A percentile compares a stretch with the other conserved stretches of the same genome.
These are phyloP conservation scores for Nebria brevicollis DNA, from an alignment of 2,888 invertebrate species.

Conservation along the genomic window DNA sequence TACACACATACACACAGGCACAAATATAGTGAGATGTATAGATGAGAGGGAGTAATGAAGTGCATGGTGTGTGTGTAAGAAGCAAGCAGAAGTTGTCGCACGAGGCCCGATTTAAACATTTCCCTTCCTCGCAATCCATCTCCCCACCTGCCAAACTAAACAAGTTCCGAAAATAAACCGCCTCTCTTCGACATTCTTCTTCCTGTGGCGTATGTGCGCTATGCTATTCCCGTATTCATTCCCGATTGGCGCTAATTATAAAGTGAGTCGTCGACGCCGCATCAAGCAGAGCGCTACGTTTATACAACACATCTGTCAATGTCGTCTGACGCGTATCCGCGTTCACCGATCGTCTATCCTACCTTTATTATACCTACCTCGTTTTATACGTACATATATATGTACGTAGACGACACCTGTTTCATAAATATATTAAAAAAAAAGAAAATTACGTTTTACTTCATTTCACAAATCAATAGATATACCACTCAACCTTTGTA, in stretches of 20 bases:
- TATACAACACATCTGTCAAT: conserved; percentile 35
- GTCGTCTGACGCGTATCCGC: conserved; percentile 40
- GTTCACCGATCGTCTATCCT: not conserved
- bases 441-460: not conserved
- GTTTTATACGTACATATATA: not conserved
- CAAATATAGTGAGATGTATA: conserved; percentile 2
- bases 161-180: conserved; percentile 40
- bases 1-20: not conserved
- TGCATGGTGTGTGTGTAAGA: not conserved
- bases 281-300: not conserved
- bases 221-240: not conserved
- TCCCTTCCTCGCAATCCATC: conserved; percentile 46
- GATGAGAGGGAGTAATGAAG: conserved; percentile 34
- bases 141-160: conserved; percentile 46
- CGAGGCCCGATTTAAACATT: conserved; percentile 35
- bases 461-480: not conserved
- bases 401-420: too few species aligned
- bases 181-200: conserved; percentile 13
- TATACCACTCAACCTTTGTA: too few species aligned
- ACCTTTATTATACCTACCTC: not conserved
- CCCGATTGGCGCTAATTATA: conserved; percentile 41
- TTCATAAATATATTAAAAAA: too few species aligned
- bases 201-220: conserved; percentile 8
- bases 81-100: conserved; percentile 13
- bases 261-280: conserved; percentile 5